phyloP scores from a whole-genome alignment of 2,888 invertebrate species.

The Acanthoscelides obtectus region DNA sequence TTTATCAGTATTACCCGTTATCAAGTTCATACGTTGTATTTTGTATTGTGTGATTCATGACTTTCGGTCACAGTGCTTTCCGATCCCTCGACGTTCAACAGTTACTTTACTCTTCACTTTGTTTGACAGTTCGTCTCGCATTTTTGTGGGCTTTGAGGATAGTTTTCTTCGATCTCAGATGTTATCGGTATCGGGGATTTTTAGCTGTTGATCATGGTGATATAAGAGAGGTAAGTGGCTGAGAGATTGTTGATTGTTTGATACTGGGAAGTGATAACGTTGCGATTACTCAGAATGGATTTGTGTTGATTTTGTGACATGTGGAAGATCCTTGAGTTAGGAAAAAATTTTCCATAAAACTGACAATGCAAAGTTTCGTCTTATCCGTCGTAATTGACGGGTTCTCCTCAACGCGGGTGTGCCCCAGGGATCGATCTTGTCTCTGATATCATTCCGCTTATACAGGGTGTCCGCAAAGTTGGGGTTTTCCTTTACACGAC shows the following conservation, averaged over 20 bases:
- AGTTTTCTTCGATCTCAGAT: neutral
- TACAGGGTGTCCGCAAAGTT: too few relatives aligned
- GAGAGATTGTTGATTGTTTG: neutral
- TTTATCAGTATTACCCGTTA: constrained; percentile 16
- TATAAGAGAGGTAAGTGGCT: neutral
- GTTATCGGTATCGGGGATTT: too few relatives aligned
- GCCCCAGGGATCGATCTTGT: too few relatives aligned
- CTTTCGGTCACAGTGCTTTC: neutral
- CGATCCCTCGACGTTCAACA: neutral
- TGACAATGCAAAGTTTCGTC: too few relatives aligned
- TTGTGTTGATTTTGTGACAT: neutral
- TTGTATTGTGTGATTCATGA: neutral
- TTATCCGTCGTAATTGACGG: too few relatives aligned
- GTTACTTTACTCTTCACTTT: neutral
- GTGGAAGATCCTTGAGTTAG: neutral
- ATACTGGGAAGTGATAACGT: neutral
- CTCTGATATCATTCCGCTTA: too few relatives aligned
- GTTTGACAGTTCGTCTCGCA: neutral
- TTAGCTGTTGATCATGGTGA: neutral
- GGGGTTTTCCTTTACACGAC: too few relatives aligned
- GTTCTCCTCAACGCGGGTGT: too few relatives aligned
- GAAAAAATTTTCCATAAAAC: too few relatives aligned
- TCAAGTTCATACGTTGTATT: neutral
- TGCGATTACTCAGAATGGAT: neutral
- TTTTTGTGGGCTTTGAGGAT: neutral